A percentile compares a stretch with the other conserved stretches of the same genome.
Evolutionary conservation across 2,888 invertebrate genomes (phyloP).

Genomic region (Acronicta psi): DNA sequence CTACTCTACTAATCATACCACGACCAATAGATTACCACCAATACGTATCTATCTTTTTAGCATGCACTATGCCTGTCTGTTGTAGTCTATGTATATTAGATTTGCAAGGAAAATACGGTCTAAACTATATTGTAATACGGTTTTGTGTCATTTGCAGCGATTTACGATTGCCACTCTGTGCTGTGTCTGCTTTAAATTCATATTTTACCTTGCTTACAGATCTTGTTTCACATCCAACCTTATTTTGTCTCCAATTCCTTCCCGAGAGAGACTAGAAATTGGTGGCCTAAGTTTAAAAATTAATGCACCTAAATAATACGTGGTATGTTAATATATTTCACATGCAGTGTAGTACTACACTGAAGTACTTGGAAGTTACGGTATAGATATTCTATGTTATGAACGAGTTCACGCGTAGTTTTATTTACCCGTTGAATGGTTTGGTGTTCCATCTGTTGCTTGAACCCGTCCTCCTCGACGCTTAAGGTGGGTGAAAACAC

Average conservation of each 20-base stretch:
- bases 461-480: slow-evolving; percentile 84
- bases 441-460: slow-evolving; percentile 85
- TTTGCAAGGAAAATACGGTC: slow-evolving; percentile 48
- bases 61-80: slow-evolving; percentile 56
- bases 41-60: slow-evolving; percentile 35
- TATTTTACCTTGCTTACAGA: slow-evolving; percentile 85
- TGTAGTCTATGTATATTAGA: slow-evolving; percentile 25
- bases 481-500: slow-evolving; percentile 83
- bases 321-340: slow-evolving; percentile 63
- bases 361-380: slow-evolving; percentile 48
- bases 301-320: slow-evolving; percentile 71
- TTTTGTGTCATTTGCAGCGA: slow-evolving; percentile 59
- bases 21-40: slow-evolving; percentile 55
- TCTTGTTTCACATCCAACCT: slow-evolving; percentile 86
- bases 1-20: slow-evolving; percentile 57
- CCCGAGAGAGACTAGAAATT: slow-evolving; percentile 87
- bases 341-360: slow-evolving; percentile 69
- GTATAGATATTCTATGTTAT: slow-evolving; percentile 41
- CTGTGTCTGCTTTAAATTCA: slow-evolving; percentile 68
- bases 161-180: slow-evolving; percentile 79
- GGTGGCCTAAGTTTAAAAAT: slow-evolving; percentile 81
- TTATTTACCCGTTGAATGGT: slow-evolving; percentile 86
- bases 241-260: slow-evolving; percentile 87
- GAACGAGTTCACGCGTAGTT: slow-evolving; percentile 38
- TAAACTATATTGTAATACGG: slow-evolving; percentile 51